phyloP scores from a whole-genome alignment of 2,888 invertebrate species.

The Sphaerophoria rueppellii region DNA sequence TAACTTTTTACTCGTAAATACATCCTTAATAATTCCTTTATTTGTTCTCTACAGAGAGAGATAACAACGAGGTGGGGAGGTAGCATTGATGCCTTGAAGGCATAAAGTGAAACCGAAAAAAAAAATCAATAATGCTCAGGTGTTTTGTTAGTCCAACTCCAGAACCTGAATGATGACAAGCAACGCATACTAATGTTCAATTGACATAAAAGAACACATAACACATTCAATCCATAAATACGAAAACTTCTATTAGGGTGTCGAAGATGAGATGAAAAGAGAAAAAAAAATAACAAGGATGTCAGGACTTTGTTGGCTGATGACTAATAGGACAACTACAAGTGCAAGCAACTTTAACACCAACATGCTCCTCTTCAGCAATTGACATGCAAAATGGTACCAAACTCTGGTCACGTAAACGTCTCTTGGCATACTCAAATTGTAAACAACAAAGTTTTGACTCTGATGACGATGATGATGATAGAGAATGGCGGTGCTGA shows the following conservation, averaged over 20 bases:
- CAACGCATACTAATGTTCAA: constrained; percentile 50
- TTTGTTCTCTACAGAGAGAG: background rate
- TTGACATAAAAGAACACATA: constrained; percentile 37
- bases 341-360: constrained; percentile 46
- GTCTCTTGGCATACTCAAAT: constrained; percentile 64
- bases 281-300: background rate
- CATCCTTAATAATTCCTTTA: constrained; percentile 3
- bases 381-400: constrained; percentile 43
- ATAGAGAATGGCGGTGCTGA: background rate
- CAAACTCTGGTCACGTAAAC: constrained; percentile 57
- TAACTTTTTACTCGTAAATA: background rate
- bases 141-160: constrained; percentile 54
- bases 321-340: constrained; percentile 41
- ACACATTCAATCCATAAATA: constrained; percentile 1
- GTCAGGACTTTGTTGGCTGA: constrained; percentile 32
- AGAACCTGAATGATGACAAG: constrained; percentile 36
- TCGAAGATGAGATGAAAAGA: too few relatives aligned
- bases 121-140: constrained; percentile 54
- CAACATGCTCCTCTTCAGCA: background rate
- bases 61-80: background rate
- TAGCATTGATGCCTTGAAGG: too few relatives aligned
- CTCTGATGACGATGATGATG: constrained; percentile 14
- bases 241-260: too few relatives aligned
- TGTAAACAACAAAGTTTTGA: constrained; percentile 62
- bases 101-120: background rate